Percentiles rank a stretch among this genome's conserved stretches.
phyloP scores from a whole-genome alignment of 1,140 invertebrate species.

The Achroia grisella region DNA sequence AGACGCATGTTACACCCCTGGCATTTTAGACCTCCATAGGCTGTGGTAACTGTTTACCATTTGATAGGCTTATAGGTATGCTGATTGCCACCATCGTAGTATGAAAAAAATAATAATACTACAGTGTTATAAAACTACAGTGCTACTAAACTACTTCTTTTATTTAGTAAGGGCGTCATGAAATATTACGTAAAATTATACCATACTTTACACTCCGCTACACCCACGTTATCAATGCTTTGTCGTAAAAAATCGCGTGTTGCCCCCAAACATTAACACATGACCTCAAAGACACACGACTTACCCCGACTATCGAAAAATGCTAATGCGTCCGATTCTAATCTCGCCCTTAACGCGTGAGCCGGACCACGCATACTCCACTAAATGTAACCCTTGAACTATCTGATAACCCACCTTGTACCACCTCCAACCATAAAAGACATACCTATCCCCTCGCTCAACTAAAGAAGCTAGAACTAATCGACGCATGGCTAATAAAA shows the following conservation, averaged over 20 bases:
- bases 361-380: constrained; percentile 52
- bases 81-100: too few relatives aligned
- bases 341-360: constrained; percentile 53
- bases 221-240: constrained; percentile 3
- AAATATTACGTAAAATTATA: too few relatives aligned
- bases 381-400: constrained; percentile 61
- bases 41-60: too few relatives aligned
- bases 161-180: too few relatives aligned
- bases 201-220: constrained; percentile 1
- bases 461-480: not conserved
- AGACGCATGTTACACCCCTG: too few relatives aligned
- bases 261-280: constrained; percentile 36
- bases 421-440: constrained; percentile 21
- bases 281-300: constrained; percentile 54
- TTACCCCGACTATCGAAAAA: constrained; percentile 44
- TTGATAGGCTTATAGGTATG: too few relatives aligned
- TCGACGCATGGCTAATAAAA: not conserved
- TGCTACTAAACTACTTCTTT: too few relatives aligned
- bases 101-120: too few relatives aligned
- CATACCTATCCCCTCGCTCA: constrained; percentile 5
- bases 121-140: too few relatives aligned
- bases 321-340: constrained; percentile 58
- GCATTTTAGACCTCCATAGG: too few relatives aligned
- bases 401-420: constrained; percentile 54
- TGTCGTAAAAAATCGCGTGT: constrained; percentile 37